phyloP scores from a whole-genome alignment of 1,140 invertebrate genomes.

The Matsumurasca onukii region DNA sequence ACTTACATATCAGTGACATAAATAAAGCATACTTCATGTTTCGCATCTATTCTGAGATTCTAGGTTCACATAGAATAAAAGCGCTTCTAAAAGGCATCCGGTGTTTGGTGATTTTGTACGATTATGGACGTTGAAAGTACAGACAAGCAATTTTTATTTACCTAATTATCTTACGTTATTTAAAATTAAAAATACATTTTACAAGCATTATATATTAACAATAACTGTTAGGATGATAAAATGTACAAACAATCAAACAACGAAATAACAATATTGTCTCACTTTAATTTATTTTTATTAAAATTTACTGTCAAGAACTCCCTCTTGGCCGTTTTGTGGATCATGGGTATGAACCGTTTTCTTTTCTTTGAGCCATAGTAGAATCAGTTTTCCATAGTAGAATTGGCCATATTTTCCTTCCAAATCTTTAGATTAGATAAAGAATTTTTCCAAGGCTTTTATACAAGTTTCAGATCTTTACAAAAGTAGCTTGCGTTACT shows the following conservation, averaged over 20 bases:
- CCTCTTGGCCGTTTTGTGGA: too few relatives aligned
- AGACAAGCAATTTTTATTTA: neutral
- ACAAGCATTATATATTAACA: neutral
- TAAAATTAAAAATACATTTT: neutral
- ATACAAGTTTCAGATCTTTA: too few relatives aligned
- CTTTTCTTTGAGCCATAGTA: too few relatives aligned
- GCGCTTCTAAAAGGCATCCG: constrained; percentile 10
- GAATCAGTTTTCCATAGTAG: too few relatives aligned
- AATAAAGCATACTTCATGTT: constrained; percentile 2
- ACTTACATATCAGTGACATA: too few relatives aligned
- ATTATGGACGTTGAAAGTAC: neutral
- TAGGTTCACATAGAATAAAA: neutral
- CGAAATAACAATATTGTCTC: constrained; percentile 21
- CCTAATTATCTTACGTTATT: neutral
- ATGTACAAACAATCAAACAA: neutral
- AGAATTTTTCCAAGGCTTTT: too few relatives aligned
- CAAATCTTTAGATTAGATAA: too few relatives aligned
- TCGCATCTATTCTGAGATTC: neutral
- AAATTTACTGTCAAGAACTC: too few relatives aligned
- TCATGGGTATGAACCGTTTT: too few relatives aligned
- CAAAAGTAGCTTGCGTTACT: too few relatives aligned
- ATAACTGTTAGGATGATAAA: neutral
- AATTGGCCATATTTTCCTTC: too few relatives aligned
- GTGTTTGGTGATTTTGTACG: neutral
- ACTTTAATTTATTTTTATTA: neutral